Conservation (phyloP, 1,140 invertebrate species). For the Drosophila suzukii region DNA sequence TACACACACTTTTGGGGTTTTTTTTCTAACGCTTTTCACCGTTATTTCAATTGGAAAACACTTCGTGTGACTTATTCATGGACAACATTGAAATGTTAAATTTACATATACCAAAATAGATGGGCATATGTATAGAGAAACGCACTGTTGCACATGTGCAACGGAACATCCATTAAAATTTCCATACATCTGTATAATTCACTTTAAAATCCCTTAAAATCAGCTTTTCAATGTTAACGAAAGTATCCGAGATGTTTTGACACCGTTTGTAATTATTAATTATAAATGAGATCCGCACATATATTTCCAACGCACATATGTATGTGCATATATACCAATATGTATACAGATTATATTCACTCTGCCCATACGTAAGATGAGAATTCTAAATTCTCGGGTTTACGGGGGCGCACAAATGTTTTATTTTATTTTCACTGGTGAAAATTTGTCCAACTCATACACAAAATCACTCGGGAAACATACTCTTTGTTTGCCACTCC, state of each 20-base stretch:
- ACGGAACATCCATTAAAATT: slow-evolving; percentile 1
- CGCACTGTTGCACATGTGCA: slow-evolving; percentile 12
- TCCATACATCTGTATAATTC: neutral
- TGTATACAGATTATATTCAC: slow-evolving; percentile 31
- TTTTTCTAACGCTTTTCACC: neutral
- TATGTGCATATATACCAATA: slow-evolving; percentile 18
- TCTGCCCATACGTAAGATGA: slow-evolving; percentile 10
- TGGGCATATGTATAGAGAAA: slow-evolving; percentile 8
- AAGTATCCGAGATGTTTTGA: neutral
- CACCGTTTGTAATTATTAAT: slow-evolving; percentile 5
- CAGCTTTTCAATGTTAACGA: neutral
- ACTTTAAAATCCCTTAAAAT: neutral
- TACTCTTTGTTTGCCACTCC: slow-evolving; percentile 7
- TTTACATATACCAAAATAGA: slow-evolving; percentile 7
- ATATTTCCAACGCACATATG: neutral
- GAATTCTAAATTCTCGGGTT: neutral
- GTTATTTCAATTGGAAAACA: neutral
- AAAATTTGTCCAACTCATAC: neutral
- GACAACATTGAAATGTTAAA: slow-evolving; percentile 6
- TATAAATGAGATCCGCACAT: slow-evolving; percentile 5
- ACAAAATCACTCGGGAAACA: slow-evolving; percentile 2
- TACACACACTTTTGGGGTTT: neutral
- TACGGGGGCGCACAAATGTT: slow-evolving; percentile 6
- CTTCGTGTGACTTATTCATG: neutral
- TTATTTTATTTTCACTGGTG: slow-evolving; percentile 9